phyloP scores from a whole-genome alignment of 1,140 invertebrate species.

The Nomia melanderi region DNA sequence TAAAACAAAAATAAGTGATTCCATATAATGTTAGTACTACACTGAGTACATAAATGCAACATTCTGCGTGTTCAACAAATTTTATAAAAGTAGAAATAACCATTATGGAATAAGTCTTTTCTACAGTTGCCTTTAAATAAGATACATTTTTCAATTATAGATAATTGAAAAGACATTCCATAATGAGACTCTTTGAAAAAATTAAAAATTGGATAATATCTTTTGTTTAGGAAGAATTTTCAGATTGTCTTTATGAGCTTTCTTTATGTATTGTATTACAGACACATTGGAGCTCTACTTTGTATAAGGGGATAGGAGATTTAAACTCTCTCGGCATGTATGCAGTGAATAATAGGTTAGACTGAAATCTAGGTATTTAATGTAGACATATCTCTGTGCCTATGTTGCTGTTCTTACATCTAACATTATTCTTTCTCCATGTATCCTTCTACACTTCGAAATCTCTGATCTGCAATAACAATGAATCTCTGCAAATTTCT shows the following conservation, averaged over 20 bases:
- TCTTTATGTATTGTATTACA: conserved; percentile 10
- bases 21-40: conserved; percentile 51
- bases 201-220: conserved; percentile 49
- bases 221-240: conserved; percentile 30
- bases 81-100: conserved; percentile 72
- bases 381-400: neutral
- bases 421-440: neutral
- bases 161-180: conserved; percentile 55
- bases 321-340: conserved; percentile 11
- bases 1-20: conserved; percentile 57
- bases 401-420: conserved; percentile 8
- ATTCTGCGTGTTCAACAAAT: conserved; percentile 49
- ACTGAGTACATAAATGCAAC: conserved; percentile 53
- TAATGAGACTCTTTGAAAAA: conserved; percentile 31
- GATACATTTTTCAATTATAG: conserved; percentile 35
- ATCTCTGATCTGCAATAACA: neutral
- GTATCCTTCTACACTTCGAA: neutral
- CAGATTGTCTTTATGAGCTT: neutral
- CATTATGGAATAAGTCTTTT: conserved; percentile 75
- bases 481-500: conserved; percentile 2
- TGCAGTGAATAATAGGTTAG: conserved; percentile 23
- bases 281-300: conserved; percentile 8
- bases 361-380: conserved; percentile 1
- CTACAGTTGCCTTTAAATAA: conserved; percentile 73
- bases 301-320: neutral